Base-by-base conservation (phyloP, 2,113 vertebrate genomes). In the Sinocyclocheilus anshuiensis region DNA sequence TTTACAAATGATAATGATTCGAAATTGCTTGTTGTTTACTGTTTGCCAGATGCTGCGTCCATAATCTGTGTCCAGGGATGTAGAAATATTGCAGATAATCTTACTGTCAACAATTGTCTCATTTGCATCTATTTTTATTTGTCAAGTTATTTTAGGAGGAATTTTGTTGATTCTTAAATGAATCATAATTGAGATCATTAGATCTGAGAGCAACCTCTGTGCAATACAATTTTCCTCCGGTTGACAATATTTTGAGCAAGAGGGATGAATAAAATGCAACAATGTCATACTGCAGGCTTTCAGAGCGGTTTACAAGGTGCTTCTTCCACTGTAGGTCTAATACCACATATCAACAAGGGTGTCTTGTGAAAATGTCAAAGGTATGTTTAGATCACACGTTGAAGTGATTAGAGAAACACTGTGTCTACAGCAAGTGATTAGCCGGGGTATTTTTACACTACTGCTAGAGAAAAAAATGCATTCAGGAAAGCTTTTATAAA, bases 361-460 rank as follows among this genome's bases (percentile, higher is more conserved):
- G 86, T 86, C 90, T 91, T 91, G 91, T 90, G 89, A 90, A 94
- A 93, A 93, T 86, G 88, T 92, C 92, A 94, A 85, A 90, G 92
- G 90, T 90, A 91, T 81, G 85, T 76, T 80, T 48, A 82, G 74
- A 81, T 90, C 90, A 74, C 81, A 9, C 63, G 8, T 7, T 15
- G 74, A 59, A 20, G 82, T 53, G 65, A 39, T 77, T 4, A 59
- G 20, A 84, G 69, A 20, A 82, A 76, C 48, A 55, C 53, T 42
- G n/a, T 50, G 45, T 65, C 22, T 42, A 53, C 15, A 77, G 57
- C 29, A 87, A 42, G n/a, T 39, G 69, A 84, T 79, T 48, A 81
- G 33, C 24, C 5, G 6, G 59, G 48, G 22, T 80, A 76, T 81
- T 81, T 84, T 82, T 87, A 81, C n/a, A 59, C 20, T 65, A 67